Base-by-base conservation (phyloP, 2,113 vertebrate species). In the Prolemur simus region DNA sequence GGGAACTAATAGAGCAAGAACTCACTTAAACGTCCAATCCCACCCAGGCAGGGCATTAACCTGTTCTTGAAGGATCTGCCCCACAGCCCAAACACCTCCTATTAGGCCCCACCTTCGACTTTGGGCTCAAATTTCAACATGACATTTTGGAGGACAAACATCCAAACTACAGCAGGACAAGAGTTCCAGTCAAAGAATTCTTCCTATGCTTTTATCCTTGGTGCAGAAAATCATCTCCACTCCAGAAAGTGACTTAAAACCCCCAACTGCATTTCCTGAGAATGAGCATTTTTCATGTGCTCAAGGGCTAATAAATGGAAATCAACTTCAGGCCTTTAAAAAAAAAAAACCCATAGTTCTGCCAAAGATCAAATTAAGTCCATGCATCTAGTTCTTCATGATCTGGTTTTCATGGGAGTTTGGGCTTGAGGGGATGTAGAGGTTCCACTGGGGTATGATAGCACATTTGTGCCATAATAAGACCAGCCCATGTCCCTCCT, bases 221-320 rank as follows among this genome's bases (percentile, higher is more conserved):
- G 9, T 97, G 78, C 56, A 92, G 87, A 93, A 96, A 96, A 92
- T 52, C 34, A 23, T 87, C 63, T 25, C 56, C 39, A 23, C 7
- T 97, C 17, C 32, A 92, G 49, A 73, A 92, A 66, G 71, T 84
- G 47, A 68, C 34, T 73, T 85, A 47, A 34, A 54, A 29, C 1
- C 29, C 6, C 14, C 17, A 49, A 68, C 18, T 52, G 6, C 13
- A 13, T 63, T 45, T 52, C 21, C 37, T 84, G 13, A 84, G 45
- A 37, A 39, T 29, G 42, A 69, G 0, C 37, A 73, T 82, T 60
- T 89, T 27, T 83, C n/a, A 66, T 25, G 15, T 17, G 23, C 47
- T 73, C 37, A 20, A 66, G 85, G 14, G 8, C 13, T 85, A 37
- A 63, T 60, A 71, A 71, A 18, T 68, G 4, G 11, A 89, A 94